Percentiles rank a stretch among this genome's conserved stretches.
Evolutionary conservation across 1,140 invertebrate species (phyloP).

Genomic region (Pollicipes pollicipes): DNA sequence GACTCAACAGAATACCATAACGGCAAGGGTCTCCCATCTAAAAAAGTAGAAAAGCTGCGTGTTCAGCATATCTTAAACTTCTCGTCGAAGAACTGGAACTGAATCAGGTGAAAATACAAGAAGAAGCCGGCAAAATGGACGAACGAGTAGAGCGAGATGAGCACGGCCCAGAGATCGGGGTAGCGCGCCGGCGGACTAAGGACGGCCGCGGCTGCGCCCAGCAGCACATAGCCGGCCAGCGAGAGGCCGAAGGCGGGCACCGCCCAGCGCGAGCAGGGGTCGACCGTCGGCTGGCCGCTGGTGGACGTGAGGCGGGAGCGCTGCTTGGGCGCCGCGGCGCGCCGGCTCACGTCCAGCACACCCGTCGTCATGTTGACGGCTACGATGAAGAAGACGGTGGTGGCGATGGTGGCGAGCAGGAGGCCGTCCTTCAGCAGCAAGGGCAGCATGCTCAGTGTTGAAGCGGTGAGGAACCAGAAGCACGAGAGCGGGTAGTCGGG

Average conservation of each 20-base stretch:
- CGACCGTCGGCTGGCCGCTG: not conserved
- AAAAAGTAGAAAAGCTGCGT: too few species aligned
- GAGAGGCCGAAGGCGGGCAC: slow-evolving; percentile 35
- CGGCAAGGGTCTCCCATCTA: too few species aligned
- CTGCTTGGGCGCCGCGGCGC: slow-evolving; percentile 5
- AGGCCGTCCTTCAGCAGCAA: slow-evolving; percentile 65
- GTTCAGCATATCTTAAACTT: too few species aligned
- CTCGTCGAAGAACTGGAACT: slow-evolving; percentile 29
- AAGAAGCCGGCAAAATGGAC: slow-evolving; percentile 65
- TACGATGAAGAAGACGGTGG: too few species aligned
- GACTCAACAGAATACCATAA: too few species aligned
- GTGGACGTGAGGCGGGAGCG: not conserved
- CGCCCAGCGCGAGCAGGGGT: not conserved
- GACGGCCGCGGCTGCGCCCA: slow-evolving; percentile 38
- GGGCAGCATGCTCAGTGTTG: slow-evolving; percentile 73
- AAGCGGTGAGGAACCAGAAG: slow-evolving; percentile 71
- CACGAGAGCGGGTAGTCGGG: slow-evolving; percentile 50
- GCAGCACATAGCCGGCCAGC: slow-evolving; percentile 36
- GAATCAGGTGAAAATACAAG: slow-evolving; percentile 59
- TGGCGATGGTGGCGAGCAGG: slow-evolving; percentile 44
- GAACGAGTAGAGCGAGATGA: slow-evolving; percentile 65
- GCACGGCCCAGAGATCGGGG: slow-evolving; percentile 68
- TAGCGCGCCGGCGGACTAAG: slow-evolving; percentile 48
- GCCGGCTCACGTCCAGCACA: slow-evolving; percentile 29
- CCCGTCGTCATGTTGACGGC: slow-evolving; percentile 18